phyloP scores from a whole-genome alignment of 2,113 vertebrate genomes.

The Hyla sarda region DNA sequence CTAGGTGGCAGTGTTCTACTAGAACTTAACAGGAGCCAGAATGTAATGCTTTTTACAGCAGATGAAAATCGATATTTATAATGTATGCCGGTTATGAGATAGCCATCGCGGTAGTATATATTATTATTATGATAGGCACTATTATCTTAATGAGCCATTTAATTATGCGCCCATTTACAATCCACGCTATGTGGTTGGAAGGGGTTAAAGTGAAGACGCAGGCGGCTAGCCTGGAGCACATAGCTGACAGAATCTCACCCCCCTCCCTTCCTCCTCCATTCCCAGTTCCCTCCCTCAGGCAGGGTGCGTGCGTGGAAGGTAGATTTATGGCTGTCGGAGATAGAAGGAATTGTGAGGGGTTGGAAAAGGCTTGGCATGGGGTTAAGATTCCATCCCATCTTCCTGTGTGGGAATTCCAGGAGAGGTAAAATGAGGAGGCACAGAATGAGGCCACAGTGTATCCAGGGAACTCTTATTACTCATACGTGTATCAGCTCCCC shows the following conservation, averaged over 20 bases:
- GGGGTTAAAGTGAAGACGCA: conserved; percentile 45
- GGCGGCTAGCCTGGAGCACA: conserved; percentile 45
- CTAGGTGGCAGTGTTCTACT: conserved; percentile 15
- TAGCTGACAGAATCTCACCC: conserved; percentile 18
- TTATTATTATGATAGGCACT: background rate
- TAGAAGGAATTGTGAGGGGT: conserved; percentile 69
- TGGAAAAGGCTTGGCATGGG: conserved; percentile 69
- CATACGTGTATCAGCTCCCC: background rate
- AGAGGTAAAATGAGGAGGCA: conserved; percentile 64
- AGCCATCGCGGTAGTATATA: background rate
- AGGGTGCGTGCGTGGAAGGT: conserved; percentile 49
- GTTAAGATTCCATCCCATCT: conserved; percentile 69
- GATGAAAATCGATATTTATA: background rate
- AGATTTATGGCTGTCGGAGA: conserved; percentile 74
- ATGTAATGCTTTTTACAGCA: background rate
- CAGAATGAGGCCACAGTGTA: conserved; percentile 70
- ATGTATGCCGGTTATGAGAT: background rate
- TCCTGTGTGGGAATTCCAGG: conserved; percentile 70
- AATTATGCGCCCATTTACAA: background rate
- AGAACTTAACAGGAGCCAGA: background rate
- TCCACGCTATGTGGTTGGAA: background rate
- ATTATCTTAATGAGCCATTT: background rate
- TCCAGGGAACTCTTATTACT: conserved; percentile 45
- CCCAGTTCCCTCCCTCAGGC: conserved; percentile 50
- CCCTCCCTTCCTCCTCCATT: conserved; percentile 20